phyloP scores from a whole-genome alignment of 2,888 invertebrate genomes.

The Plusia festucae region DNA sequence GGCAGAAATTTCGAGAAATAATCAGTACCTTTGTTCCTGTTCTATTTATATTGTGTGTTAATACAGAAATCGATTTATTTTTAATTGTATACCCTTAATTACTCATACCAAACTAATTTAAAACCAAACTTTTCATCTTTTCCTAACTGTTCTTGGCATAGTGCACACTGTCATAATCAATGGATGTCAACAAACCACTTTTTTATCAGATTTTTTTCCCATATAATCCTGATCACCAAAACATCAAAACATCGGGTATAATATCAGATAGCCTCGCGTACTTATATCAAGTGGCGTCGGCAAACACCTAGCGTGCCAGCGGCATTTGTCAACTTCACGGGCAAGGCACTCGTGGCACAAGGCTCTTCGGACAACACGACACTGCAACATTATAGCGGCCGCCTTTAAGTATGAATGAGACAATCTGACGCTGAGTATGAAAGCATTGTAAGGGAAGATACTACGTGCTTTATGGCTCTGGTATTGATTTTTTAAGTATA shows the following conservation, averaged over 20 bases:
- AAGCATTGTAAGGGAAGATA: neutral
- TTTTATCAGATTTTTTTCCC: neutral
- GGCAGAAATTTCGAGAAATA: too few relatives aligned
- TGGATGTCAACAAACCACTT: too few relatives aligned
- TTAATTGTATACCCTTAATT: too few relatives aligned
- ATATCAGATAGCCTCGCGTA: slow-evolving; percentile 60
- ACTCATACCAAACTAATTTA: too few relatives aligned
- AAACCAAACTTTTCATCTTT: too few relatives aligned
- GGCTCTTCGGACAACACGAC: slow-evolving; percentile 61
- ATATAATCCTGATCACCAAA: slow-evolving; percentile 27
- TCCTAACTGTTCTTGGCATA: too few relatives aligned
- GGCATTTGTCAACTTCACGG: slow-evolving; percentile 82
- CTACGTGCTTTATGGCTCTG: neutral
- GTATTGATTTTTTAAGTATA: neutral
- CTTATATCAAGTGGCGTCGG: slow-evolving; percentile 70
- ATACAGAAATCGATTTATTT: too few relatives aligned
- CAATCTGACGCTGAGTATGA: neutral
- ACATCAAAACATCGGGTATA: slow-evolving; percentile 39
- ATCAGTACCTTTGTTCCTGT: too few relatives aligned
- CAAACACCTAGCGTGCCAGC: slow-evolving; percentile 73
- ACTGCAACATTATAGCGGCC: slow-evolving; percentile 55
- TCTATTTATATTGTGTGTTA: too few relatives aligned
- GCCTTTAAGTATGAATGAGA: slow-evolving; percentile 32
- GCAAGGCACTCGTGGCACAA: slow-evolving; percentile 67
- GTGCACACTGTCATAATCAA: too few relatives aligned